Base-by-base conservation (phyloP, 2,888 invertebrate genomes). In the Pristionchus fissidentatus region DNA sequence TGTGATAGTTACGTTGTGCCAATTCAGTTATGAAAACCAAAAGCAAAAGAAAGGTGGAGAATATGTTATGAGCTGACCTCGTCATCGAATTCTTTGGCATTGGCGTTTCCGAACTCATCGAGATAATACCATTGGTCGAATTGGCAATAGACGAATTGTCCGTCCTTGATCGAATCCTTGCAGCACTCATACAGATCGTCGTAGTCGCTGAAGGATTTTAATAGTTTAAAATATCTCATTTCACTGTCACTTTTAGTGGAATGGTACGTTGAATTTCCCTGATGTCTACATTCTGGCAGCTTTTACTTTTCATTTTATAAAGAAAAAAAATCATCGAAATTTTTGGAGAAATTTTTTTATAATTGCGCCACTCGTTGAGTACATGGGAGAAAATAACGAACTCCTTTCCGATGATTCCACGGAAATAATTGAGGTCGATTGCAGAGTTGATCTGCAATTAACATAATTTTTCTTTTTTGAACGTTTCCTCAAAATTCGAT, bases 71-170 rank as follows among this genome's bases (percentile, higher is more conserved):
- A 46, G 15, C 46, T 49, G 4, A 38, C 79, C 35, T 62, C 62
- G 43, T 84, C 84, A 15, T 29, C 43, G 43, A 38, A 84, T 8
- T 55, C 15, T 75, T 85, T 88, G 52, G 89, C 87, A 70, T 84
- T 85, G 32, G 88, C 90, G 77, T 90, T 89, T 84, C 90, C 90
- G 75, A 85, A 78, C 22, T 85, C 84, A 55, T 90, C 89, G n/a
- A 90, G 84, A 29, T 83, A 85, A 83, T 87, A 83, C 85, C 88
- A 90, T 46, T 88, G 82, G 1, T 85, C 87, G 84, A 85, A 89
- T 49, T 87, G 85, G 73, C 89, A 89, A 77, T 89, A 88, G 4
- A 88, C 84, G 62, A 87, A 32, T 41, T 66, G 81, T 4, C 79
- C 82, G 5, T 85, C 78, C 83, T 60, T 83, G 7, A 83, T 85